Conservation (phyloP, 2,113 vertebrate genomes). For the Hemichromis elongatus region DNA sequence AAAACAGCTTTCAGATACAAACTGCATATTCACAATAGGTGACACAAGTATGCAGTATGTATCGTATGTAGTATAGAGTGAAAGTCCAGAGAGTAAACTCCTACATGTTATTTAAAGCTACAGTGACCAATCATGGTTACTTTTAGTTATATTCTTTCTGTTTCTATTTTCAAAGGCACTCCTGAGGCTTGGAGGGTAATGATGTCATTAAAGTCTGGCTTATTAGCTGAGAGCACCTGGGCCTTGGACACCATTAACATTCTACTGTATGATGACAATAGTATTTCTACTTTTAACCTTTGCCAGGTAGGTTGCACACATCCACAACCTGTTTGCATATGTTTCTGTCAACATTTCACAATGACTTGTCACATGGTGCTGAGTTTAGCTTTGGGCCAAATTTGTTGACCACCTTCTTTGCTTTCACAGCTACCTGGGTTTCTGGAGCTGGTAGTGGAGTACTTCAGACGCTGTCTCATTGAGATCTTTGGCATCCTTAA, state of each 20-base stretch:
- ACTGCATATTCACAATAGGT: neutral
- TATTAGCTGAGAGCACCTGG: conserved; percentile 98
- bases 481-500: conserved; percentile 98
- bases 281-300: conserved; percentile 95
- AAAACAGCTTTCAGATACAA: neutral
- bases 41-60: neutral
- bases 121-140: neutral
- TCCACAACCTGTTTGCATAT: neutral
- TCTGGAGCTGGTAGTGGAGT: conserved; percentile 94
- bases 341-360: neutral
- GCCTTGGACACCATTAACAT: conserved; percentile 99
- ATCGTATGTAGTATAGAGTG: neutral
- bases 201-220: conserved; percentile 98
- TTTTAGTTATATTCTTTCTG: neutral
- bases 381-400: neutral
- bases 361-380: neutral
- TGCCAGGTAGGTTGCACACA: conserved; percentile 81
- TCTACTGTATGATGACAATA: conserved; percentile 94
- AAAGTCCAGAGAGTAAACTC: neutral
- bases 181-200: conserved; percentile 99
- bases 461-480: conserved; percentile 97
- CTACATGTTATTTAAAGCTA: neutral
- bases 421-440: conserved; percentile 87
- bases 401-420: neutral
- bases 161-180: conserved; percentile 78